phyloP scores from a whole-genome alignment of 2,888 invertebrate genomes.

The Dryocosmus kuriphilus region DNA sequence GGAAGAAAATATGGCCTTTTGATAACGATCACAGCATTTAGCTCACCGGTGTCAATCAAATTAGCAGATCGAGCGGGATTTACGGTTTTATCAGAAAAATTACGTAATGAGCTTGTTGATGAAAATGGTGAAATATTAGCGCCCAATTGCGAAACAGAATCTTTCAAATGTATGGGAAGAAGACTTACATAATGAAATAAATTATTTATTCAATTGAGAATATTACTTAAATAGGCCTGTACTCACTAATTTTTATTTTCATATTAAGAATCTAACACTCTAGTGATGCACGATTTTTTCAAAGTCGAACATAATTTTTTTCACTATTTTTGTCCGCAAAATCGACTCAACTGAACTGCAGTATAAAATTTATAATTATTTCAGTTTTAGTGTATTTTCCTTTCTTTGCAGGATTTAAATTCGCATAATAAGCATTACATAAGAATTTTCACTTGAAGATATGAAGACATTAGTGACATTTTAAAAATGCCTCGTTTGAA shows the following conservation, averaged over 20 bases:
- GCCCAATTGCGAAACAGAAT: constrained; percentile 3
- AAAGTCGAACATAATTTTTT: too few relatives aligned
- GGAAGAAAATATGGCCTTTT: constrained; percentile 54
- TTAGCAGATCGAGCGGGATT: constrained; percentile 54
- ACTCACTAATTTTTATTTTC: too few relatives aligned
- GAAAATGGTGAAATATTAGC: constrained; percentile 46
- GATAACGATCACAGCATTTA: constrained; percentile 54
- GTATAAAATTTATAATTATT: too few relatives aligned
- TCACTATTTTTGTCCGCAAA: too few relatives aligned
- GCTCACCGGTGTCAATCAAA: constrained; percentile 51
- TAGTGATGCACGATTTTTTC: too few relatives aligned
- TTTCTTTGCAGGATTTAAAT: background rate
- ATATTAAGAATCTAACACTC: too few relatives aligned
- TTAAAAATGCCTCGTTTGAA: background rate
- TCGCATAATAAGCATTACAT: background rate
- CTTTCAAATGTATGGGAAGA: constrained; percentile 19
- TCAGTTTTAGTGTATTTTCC: background rate
- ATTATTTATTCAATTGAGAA: too few relatives aligned
- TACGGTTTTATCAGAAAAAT: constrained; percentile 40
- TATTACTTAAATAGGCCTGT: too few relatives aligned
- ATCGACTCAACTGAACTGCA: too few relatives aligned
- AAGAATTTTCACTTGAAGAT: background rate
- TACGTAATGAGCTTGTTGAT: constrained; percentile 51
- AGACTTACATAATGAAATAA: background rate
- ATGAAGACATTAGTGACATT: background rate